Conservation (phyloP, 2,113 vertebrate species). For the Hucho hucho region DNA sequence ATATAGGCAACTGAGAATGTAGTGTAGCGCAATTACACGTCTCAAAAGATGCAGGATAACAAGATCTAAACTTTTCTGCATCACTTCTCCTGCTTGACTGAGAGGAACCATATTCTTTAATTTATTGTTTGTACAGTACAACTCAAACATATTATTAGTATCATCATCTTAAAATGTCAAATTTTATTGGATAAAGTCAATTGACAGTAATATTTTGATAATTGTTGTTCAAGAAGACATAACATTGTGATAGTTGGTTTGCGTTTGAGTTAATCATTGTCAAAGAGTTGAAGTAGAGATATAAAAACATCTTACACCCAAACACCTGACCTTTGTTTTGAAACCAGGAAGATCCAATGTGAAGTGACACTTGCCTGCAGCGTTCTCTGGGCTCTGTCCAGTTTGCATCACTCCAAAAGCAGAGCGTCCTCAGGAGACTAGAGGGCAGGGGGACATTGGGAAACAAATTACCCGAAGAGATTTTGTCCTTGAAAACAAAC, state of each 20-base stretch:
- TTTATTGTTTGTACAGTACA: too few relatives aligned
- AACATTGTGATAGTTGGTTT: too few relatives aligned
- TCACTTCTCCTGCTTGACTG: conserved; percentile 40
- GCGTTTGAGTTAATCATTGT: conserved; percentile 48
- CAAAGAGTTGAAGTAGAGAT: conserved; percentile 46
- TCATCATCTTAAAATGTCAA: too few relatives aligned
- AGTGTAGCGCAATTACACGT: conserved; percentile 67
- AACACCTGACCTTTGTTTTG: conserved; percentile 63
- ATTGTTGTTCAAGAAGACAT: too few relatives aligned
- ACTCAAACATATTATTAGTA: too few relatives aligned
- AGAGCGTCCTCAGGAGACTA: conserved; percentile 62
- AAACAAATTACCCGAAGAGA: conserved; percentile 71
- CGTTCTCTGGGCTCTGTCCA: conserved; percentile 62
- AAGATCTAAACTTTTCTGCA: conserved; percentile 34
- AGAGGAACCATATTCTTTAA: not conserved
- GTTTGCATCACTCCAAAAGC: conserved; percentile 64
- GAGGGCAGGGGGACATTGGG: conserved; percentile 43
- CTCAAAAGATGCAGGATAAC: conserved; percentile 47
- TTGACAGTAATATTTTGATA: too few relatives aligned
- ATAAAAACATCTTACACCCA: conserved; percentile 49
- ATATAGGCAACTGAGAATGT: conserved; percentile 65
- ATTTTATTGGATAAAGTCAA: too few relatives aligned
- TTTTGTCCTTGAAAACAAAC: conserved; percentile 64
- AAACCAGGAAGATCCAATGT: conserved; percentile 63
- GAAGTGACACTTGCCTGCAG: conserved; percentile 73